Evolutionary conservation across 2,797 vertebrate species (phyloP), one percentile per base, ranked within the genome.

Genomic region (Danio jaintianensis): DNA sequence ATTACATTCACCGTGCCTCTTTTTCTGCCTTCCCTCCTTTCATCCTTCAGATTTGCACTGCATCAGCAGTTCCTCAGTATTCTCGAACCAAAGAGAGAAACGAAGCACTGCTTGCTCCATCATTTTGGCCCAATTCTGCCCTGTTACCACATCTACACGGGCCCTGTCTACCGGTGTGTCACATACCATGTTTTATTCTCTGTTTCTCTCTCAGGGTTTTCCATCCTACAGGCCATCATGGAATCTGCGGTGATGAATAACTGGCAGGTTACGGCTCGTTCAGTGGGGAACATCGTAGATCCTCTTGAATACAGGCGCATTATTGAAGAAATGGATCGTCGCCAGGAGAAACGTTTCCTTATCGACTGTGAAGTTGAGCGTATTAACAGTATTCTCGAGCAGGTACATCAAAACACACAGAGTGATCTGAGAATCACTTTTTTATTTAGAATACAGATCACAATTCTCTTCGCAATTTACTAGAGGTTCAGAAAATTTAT

Each of bases 191-290:
- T 53, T 45, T 72, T 22, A 52, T 13, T 78, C 56, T 75, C 55
- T 64, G n/a, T 64, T 58, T 78, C 38, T 71, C 58, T 64, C 8
- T 42, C 89, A 98, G 97, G 97, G 85, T 98, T 98, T 92, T 93
- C 97, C 70, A 96, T 98, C 90, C 95, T 98, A 85, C 98, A 98
- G 92, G 96, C 96, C 9, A 96, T 99, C 89, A 98, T 99, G 97
- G 98, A 98, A 93, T 96, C 97, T 29, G 97, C 97, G 6, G 97
- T 99, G 76, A 96, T 97, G 89, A 98, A 97, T 90, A 98, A 98
- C 91, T 99, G 98, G 98, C 97, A 98, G 92, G 97, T 98, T 92
- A 98, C 98, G 13, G 97, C 97, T 48, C 95, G 96, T 84, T 99
- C 98, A 0, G 97, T 99, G 84, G 97, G 97, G 88, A 98, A 91